These are phyloP conservation scores for Spondyliosoma cantharus DNA, from an alignment of 2,797 vertebrate genomes.

Conservation along the genomic window DNA sequence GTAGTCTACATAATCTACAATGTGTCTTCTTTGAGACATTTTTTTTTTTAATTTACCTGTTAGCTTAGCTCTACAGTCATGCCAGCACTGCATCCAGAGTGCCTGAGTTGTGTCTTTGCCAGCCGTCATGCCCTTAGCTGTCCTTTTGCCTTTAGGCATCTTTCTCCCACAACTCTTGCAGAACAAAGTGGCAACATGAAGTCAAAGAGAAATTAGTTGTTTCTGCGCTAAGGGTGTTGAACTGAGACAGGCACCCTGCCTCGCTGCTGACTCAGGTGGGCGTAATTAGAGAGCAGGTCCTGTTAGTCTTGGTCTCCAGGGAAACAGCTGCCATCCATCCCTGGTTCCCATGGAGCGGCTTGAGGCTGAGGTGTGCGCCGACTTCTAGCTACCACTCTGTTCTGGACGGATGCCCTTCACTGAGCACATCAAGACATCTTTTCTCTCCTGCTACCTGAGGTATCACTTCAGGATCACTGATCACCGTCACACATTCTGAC, in stretches of 20 bases:
- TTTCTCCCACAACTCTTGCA: constrained; percentile 32
- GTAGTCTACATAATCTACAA: too few species aligned
- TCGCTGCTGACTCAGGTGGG: constrained; percentile 54
- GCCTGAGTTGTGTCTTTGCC: constrained; percentile 42
- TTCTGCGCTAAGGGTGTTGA: constrained; percentile 39
- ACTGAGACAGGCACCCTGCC: constrained; percentile 36
- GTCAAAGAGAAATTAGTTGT: constrained; percentile 36
- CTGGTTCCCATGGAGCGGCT: constrained; percentile 65
- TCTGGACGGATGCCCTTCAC: constrained; percentile 50
- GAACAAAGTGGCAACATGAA: constrained; percentile 38
- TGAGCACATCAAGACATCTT: constrained; percentile 37
- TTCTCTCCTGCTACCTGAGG: constrained; percentile 24
- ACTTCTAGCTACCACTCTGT: constrained; percentile 40
- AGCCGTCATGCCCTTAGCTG: constrained; percentile 40
- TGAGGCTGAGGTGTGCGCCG: constrained; percentile 51
- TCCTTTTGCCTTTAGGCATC: constrained; percentile 24
- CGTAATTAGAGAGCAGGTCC: constrained; percentile 66
- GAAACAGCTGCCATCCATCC: constrained; percentile 67
- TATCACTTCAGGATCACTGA: constrained; percentile 33
- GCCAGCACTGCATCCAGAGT: constrained; percentile 41
- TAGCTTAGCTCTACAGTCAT: constrained; percentile 26
- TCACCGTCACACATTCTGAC: constrained; percentile 11
- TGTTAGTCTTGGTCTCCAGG: constrained; percentile 69
- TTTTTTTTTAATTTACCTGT: constrained; percentile 42
- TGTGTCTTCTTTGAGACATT: constrained; percentile 11